Evolutionary conservation across 2,888 invertebrate species (phyloP).

Genomic region (Gymnosoma rotundatum): DNA sequence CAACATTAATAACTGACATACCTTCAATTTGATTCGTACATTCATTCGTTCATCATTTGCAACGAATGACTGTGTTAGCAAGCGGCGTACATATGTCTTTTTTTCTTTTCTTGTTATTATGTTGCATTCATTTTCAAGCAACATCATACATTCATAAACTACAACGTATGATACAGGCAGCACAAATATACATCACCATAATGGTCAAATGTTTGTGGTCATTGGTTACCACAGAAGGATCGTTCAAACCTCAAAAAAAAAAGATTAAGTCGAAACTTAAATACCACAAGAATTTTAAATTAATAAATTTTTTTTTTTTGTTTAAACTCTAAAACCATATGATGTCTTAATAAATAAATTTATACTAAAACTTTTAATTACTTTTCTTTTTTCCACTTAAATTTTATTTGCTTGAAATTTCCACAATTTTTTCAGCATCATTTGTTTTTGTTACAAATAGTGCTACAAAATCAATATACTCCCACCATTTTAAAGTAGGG

Average conservation of each 20-base stretch:
- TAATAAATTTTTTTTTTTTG: too few species aligned
- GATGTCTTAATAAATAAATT: neutral
- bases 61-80: conserved; percentile 32
- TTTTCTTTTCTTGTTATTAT: neutral
- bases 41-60: conserved; percentile 71
- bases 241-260: conserved; percentile 14
- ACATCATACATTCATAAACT: conserved; percentile 51
- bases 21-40: conserved; percentile 80
- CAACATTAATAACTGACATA: conserved; percentile 82
- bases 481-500: neutral
- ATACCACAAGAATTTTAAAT: too few species aligned
- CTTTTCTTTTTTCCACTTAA: neutral
- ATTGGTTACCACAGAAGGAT: conserved; percentile 58
- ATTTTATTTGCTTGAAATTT: neutral
- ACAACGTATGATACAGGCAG: conserved; percentile 32
- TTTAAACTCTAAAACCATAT: neutral
- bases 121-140: conserved; percentile 34
- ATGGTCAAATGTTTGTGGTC: conserved; percentile 56
- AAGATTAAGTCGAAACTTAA: neutral
- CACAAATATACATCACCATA: conserved; percentile 62
- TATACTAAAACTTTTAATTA: neutral
- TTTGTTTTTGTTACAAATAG: conserved; percentile 14
- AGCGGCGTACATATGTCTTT: neutral
- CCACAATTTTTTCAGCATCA: neutral
- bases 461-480: neutral